These are phyloP conservation scores for Picus viridis DNA, from an alignment of 2,797 vertebrate species.

Conservation along the genomic window DNA sequence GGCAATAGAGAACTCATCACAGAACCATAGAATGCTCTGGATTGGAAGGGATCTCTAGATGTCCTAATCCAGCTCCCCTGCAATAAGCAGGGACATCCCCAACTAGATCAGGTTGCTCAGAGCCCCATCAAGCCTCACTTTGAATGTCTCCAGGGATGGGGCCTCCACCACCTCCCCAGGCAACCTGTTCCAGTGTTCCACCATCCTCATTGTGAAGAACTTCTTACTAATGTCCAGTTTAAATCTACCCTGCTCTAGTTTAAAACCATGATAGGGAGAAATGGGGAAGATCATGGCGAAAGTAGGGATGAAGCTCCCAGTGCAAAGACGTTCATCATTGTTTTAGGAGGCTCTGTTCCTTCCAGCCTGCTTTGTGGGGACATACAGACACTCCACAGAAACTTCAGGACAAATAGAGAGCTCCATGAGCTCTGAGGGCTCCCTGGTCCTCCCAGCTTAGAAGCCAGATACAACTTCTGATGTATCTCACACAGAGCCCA, in stretches of 20 bases:
- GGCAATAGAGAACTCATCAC: background rate
- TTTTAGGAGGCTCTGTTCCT: background rate
- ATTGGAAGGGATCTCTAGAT: no score
- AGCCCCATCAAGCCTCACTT: no score
- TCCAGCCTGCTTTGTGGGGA: background rate
- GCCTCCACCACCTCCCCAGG: no score
- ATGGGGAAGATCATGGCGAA: fast-evolving
- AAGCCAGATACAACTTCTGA: background rate
- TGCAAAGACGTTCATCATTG: fast-evolving
- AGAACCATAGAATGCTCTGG: no score
- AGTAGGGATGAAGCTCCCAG: background rate
- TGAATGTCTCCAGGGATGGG: no score
- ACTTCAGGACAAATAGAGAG: background rate
- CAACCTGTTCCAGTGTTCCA: no score
- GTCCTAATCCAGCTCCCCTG: no score
- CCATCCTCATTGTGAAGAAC: no score
- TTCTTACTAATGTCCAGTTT: no score
- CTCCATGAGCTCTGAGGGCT: background rate
- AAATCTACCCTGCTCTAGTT: no score
- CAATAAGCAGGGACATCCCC: no score
- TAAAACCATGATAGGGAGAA: background rate
- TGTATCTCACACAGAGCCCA: background rate
- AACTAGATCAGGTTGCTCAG: no score
- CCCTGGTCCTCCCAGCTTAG: background rate
- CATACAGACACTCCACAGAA: fast-evolving